Evolutionary conservation across 1,140 invertebrate species (phyloP).

Genomic region (Drosophila ironensis): DNA sequence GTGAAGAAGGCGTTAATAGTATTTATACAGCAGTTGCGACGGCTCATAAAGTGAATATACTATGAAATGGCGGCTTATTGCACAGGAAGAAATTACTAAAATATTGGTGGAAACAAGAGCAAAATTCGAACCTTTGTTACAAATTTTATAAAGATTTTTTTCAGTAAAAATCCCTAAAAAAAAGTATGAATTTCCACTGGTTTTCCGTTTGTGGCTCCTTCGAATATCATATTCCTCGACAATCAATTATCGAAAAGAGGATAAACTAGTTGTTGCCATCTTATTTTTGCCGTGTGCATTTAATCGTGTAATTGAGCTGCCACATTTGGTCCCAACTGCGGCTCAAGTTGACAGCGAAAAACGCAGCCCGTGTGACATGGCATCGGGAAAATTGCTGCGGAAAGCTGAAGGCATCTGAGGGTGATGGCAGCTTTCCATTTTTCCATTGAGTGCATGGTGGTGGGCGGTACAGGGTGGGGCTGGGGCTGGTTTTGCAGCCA

Average conservation of each 20-base stretch:
- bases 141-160: too few relatives aligned
- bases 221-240: too few relatives aligned
- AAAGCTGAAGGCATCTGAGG: not conserved
- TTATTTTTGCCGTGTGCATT: not conserved
- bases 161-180: too few relatives aligned
- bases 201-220: too few relatives aligned
- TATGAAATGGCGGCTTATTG: not conserved
- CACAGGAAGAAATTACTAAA: not conserved
- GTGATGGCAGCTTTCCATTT: not conserved
- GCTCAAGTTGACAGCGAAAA: constrained; percentile 56
- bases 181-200: too few relatives aligned
- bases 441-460: constrained; percentile 16
- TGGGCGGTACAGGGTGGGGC: too few relatives aligned
- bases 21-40: constrained; percentile 49
- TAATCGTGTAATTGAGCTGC: constrained; percentile 55
- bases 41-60: constrained; percentile 22
- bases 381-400: constrained; percentile 11
- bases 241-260: too few relatives aligned
- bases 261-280: not conserved
- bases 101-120: not conserved
- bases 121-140: too few relatives aligned
- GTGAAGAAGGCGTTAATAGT: constrained; percentile 60
- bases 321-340: constrained; percentile 50
- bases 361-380: constrained; percentile 53
- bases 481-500: too few relatives aligned